Base-by-base conservation (phyloP, 2,797 vertebrate genomes). In the Sebastes cheni region DNA sequence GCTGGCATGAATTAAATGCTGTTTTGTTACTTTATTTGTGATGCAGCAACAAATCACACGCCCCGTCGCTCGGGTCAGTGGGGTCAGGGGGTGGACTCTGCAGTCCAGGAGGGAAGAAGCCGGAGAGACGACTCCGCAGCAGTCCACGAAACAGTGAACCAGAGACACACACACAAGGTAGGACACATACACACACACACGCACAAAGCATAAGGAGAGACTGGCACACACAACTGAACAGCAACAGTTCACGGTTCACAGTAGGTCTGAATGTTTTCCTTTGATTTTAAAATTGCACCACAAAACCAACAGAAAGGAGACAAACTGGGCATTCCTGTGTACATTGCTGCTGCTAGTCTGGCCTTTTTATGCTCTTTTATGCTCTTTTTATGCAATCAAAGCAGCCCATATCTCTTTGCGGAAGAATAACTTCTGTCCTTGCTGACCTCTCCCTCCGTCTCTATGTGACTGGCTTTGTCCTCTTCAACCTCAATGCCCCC, bases 61-160 rank as follows among this genome's bases (percentile, higher is more conserved):
- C 90, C 68, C 83, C 93, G 3, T 80, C 87, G 65, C 88, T 93
- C 2, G 91, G 92, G 86, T 92, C 93, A 22, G 74, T 87, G 82
- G 90, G 94, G 80, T 88, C 91, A 0, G 96, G 96, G 9, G 95
- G 96, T 0, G 95, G 96, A 1, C 92, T 94, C 8, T 87, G 95
- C 8, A 96, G 96, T 74, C 96, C 97, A 0, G 95, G 96, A 2
- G 87, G 96, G 29, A 99, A 99, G 93, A 99, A 99, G 83, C 91
- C 93, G 0, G 97, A 97, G 81, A 96, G 97, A 72, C 93, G 97
- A 87, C 96, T 97, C 0, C 96, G 97, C 46, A 98, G 98, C 95
- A 99, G 98, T 89, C 98, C 98, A 0, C 96, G 97, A 89, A 95
- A 96, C n/a, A 96, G 82, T 18, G 98, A 99, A 39, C 96, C 97